phyloP scores from a whole-genome alignment of 2,888 invertebrate species.

The Odontomyia ornata region DNA sequence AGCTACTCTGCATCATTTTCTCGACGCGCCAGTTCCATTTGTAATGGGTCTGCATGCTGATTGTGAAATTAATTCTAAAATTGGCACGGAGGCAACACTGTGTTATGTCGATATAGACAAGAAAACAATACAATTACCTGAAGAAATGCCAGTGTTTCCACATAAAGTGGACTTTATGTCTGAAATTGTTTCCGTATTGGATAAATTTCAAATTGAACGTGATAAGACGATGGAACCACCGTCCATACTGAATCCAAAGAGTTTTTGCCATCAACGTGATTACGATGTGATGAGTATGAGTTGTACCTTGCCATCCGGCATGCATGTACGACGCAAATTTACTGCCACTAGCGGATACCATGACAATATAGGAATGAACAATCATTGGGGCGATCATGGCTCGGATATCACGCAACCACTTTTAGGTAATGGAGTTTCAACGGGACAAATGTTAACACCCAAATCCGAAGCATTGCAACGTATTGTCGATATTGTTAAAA shows the following conservation, averaged over 20 bases:
- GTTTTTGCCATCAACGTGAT: constrained; percentile 49
- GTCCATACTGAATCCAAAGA: constrained; percentile 50
- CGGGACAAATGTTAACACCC: constrained; percentile 58
- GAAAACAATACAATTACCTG: constrained; percentile 90
- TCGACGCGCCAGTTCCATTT: constrained; percentile 99
- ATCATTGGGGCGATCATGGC: constrained; percentile 65
- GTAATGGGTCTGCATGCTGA: constrained; percentile 90
- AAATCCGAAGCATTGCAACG: constrained; percentile 79
- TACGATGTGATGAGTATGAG: constrained; percentile 80
- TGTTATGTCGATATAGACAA: constrained; percentile 97
- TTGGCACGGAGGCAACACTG: constrained; percentile 84
- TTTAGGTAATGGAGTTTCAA: constrained; percentile 19
- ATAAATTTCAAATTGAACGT: constrained; percentile 73
- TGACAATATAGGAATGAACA: constrained; percentile 71
- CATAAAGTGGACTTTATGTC: constrained; percentile 86
- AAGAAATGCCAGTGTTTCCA: constrained; percentile 94
- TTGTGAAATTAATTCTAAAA: constrained; percentile 70
- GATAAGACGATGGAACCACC: constrained; percentile 59
- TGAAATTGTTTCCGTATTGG: constrained; percentile 79
- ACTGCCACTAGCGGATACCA: constrained; percentile 69
- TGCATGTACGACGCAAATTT: constrained; percentile 69
- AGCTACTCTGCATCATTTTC: constrained; percentile 91
- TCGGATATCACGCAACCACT: constrained; percentile 33
- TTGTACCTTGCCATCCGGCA: constrained; percentile 75
- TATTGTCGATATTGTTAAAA: constrained; percentile 86